Evolutionary conservation across 1,140 invertebrate species (phyloP), one percentile per base, ranked within the genome.

Genomic region (Drosophila eugracilis): DNA sequence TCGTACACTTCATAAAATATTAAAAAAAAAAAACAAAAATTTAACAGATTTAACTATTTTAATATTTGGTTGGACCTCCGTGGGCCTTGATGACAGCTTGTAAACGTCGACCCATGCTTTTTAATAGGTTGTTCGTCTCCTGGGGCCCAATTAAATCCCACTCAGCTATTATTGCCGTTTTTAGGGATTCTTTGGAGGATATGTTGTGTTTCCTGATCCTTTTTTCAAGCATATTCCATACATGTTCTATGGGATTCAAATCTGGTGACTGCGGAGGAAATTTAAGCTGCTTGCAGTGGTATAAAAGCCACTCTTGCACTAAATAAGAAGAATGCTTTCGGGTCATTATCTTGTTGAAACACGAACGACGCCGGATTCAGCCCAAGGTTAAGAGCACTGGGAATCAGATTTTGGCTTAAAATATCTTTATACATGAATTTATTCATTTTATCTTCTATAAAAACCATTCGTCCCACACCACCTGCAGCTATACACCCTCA

Each of bases 201-300:
- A 39, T 39, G 37, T 9, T 22, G 14, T 62, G 24, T 14, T 62
- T 53, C 15, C 58, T 45, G 14, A 34, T n/a, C n/a, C n/a, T n/a
- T n/a, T n/a, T n/a, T n/a, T n/a, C n/a, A n/a, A n/a, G n/a, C n/a
- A n/a, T n/a, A n/a, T n/a, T n/a, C n/a, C n/a, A n/a, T n/a, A n/a
- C n/a, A n/a, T n/a, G 7, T 26, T 45, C 22, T 24, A 15, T 45
- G 5, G 42, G 22, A 45, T 26, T 45, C 4, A 26, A 21, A 5
- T 45, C n/a, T 3, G 22, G 22, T 15, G 42, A 45, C 5, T 45
- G 22, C n/a, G 44, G 14, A 26, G 44, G 44, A 10, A 9, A 24
- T 45, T 45, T 45, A 3, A 45, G 44, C 44, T 26, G 44, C 44
- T 45, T 15, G 14, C 44, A 45, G 9, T 45, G 7, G 15, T 45